phyloP scores from a whole-genome alignment of 2,113 vertebrate genomes.

The Ptychochromis oligacanthus region DNA sequence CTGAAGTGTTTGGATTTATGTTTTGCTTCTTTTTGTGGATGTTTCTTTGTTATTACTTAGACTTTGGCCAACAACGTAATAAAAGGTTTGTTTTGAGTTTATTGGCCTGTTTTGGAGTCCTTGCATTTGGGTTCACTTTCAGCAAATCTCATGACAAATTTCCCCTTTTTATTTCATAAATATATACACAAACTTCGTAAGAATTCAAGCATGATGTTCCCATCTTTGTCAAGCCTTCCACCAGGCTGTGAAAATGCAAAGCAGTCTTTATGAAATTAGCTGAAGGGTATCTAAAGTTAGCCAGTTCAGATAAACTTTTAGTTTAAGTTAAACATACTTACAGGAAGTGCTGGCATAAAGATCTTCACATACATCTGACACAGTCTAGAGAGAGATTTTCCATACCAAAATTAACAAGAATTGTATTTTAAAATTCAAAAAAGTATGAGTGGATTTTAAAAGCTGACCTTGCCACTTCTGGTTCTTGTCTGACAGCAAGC shows the following conservation, averaged over 20 bases:
- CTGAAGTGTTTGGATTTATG: too few species aligned
- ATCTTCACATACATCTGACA: conserved; percentile 91
- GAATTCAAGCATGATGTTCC: neutral
- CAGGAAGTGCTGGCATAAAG: conserved; percentile 92
- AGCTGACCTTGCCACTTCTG: conserved; percentile 86
- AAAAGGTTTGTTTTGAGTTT: too few species aligned
- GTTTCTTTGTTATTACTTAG: too few species aligned
- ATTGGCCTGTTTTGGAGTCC: too few species aligned
- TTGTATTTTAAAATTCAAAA: neutral
- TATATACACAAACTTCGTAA: too few species aligned
- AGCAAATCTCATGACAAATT: too few species aligned
- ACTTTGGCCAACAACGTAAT: too few species aligned
- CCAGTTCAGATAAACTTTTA: neutral
- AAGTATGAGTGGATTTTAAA: too few species aligned
- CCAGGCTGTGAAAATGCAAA: neutral
- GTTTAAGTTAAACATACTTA: conserved; percentile 66
- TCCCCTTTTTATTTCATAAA: too few species aligned
- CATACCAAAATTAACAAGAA: neutral
- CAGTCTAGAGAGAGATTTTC: conserved; percentile 78
- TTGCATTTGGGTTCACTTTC: too few species aligned
- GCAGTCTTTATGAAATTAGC: neutral
- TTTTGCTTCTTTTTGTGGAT: too few species aligned
- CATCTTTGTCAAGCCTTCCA: neutral
- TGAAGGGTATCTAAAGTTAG: too few species aligned
- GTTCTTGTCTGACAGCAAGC: conserved; percentile 84